Conservation (phyloP, 2,888 invertebrate genomes). For the Metalampra italica region DNA sequence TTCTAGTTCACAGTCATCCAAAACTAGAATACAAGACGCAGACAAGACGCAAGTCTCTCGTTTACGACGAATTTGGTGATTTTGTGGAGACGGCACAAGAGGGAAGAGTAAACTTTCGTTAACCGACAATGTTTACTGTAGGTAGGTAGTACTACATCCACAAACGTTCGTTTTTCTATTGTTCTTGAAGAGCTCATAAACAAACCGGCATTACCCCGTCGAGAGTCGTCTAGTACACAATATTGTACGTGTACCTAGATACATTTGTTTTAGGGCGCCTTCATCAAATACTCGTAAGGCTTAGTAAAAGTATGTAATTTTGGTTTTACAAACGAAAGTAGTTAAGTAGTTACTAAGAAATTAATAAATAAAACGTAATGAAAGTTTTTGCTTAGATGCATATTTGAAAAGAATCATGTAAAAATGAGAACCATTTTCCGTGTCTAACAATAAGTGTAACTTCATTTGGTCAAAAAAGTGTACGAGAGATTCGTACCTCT, state of each 20-base stretch:
- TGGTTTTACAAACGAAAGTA: too few relatives aligned
- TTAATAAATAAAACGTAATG: too few relatives aligned
- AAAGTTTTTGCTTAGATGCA: too few relatives aligned
- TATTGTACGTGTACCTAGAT: background rate
- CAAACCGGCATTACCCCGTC: conserved; percentile 11
- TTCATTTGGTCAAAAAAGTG: too few relatives aligned
- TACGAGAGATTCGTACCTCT: too few relatives aligned
- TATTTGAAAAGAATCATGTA: too few relatives aligned
- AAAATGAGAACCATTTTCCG: too few relatives aligned
- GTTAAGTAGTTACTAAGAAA: too few relatives aligned
- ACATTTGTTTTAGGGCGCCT: too few relatives aligned
- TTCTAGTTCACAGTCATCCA: background rate
- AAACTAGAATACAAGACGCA: background rate
- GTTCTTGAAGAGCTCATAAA: conserved; percentile 14
- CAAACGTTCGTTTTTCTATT: conserved; percentile 7
- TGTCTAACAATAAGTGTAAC: too few relatives aligned
- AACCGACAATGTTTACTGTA: conserved; percentile 1
- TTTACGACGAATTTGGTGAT: conserved; percentile 10
- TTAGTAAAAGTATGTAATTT: too few relatives aligned
- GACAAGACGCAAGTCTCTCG: conserved; percentile 2
- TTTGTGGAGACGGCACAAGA: conserved; percentile 1
- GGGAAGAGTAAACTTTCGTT: conserved; percentile 3
- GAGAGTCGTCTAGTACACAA: conserved; percentile 7
- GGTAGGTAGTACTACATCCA: conserved; percentile 18
- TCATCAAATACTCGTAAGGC: too few relatives aligned